Percentiles rank a stretch among this genome's conserved stretches.
These are phyloP conservation scores for Aspidapion aeneum DNA, from an alignment of 2,888 invertebrate species.

Conservation along the genomic window DNA sequence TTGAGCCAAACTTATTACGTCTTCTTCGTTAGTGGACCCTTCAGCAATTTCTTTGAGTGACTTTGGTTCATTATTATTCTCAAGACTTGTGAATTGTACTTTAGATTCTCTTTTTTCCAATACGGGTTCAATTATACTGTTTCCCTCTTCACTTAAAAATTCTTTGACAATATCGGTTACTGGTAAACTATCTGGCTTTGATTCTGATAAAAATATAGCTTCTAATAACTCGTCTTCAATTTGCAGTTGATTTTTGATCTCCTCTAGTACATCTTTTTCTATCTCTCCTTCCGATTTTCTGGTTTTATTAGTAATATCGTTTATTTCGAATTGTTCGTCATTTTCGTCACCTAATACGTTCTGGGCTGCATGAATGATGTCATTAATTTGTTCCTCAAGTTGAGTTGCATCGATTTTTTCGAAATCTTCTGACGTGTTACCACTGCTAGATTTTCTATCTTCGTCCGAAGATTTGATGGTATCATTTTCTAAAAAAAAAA, in stretches of 20 bases:
- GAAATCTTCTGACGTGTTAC: conserved; percentile 33
- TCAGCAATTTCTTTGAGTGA: too few species aligned
- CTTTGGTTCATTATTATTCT: not conserved
- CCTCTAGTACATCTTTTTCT: conserved; percentile 19
- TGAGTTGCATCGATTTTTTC: conserved; percentile 35
- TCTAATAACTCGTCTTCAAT: conserved; percentile 18
- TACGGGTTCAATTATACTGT: not conserved
- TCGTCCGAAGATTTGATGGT: conserved; percentile 33
- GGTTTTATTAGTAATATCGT: not conserved
- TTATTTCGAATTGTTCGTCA: conserved; percentile 6
- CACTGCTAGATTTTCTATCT: conserved; percentile 28
- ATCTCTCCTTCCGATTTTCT: not conserved
- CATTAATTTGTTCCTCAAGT: conserved; percentile 34
- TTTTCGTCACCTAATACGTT: conserved; percentile 16
- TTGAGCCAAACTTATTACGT: not conserved
- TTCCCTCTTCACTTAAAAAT: conserved; percentile 14
- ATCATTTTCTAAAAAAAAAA: conserved; percentile 36
- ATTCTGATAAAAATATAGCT: conserved; percentile 7
- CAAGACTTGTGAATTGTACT: not conserved
- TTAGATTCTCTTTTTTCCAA: not conserved
- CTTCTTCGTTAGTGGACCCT: too few species aligned
- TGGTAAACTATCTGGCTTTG: conserved; percentile 9
- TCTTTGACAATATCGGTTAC: conserved; percentile 18
- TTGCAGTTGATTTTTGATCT: conserved; percentile 18
- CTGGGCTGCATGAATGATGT: conserved; percentile 47